These are phyloP conservation scores for Procavia capensis DNA, from an alignment of 2,113 vertebrate species.

Conservation along the genomic window DNA sequence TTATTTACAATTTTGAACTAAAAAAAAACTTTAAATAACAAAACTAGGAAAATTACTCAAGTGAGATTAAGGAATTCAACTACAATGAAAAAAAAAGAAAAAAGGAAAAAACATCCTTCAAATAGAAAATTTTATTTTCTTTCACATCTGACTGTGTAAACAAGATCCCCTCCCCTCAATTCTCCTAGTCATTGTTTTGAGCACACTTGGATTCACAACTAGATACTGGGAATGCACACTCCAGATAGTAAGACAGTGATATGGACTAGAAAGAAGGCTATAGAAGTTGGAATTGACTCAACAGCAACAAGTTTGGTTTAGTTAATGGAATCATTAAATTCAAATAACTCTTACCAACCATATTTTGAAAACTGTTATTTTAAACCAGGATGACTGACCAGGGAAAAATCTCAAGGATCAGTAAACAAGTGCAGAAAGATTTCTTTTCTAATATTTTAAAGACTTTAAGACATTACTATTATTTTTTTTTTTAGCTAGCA, in stretches of 20 bases:
- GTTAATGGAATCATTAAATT: background rate
- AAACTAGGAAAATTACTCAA: background rate
- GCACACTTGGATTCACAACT: background rate
- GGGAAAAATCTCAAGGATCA: background rate
- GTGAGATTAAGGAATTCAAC: background rate
- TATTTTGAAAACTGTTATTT: background rate
- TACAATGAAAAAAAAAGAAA: background rate
- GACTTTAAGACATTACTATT: too few species aligned
- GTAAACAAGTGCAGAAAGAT: background rate
- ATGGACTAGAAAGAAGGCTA: background rate
- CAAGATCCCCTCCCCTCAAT: background rate
- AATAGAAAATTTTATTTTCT: background rate
- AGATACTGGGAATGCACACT: rapidly evolving
- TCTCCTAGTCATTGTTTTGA: background rate
- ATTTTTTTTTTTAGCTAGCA: background rate
- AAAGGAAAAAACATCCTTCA: background rate
- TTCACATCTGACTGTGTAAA: background rate
- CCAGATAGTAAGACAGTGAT: rapidly evolving
- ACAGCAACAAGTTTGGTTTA: too few species aligned
- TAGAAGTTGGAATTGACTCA: too few species aligned
- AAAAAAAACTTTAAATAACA: background rate
- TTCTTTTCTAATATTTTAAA: background rate
- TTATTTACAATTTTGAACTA: background rate
- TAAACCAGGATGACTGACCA: background rate
- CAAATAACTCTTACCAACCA: background rate